phyloP scores from a whole-genome alignment of 1,140 invertebrate species.

The Epicauta chinensis region DNA sequence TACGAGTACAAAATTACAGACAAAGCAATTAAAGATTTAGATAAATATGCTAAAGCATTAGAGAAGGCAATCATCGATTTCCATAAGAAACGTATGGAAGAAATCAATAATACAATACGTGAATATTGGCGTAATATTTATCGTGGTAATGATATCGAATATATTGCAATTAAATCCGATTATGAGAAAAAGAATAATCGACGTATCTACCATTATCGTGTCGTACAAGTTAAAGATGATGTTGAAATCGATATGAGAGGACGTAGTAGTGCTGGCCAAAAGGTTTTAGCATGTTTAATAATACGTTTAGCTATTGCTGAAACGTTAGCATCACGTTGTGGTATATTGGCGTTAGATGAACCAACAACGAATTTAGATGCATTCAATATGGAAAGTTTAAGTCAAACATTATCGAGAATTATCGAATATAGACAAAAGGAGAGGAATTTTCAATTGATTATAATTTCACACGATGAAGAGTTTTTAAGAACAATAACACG shows the following conservation, averaged over 20 bases:
- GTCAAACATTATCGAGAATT: slow-evolving; percentile 71
- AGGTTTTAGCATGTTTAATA: slow-evolving; percentile 87
- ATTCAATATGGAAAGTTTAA: slow-evolving; percentile 84
- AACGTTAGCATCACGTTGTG: slow-evolving; percentile 88
- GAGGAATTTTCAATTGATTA: slow-evolving; percentile 88
- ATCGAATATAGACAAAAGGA: slow-evolving; percentile 56
- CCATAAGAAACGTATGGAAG: slow-evolving; percentile 79
- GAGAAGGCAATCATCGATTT: slow-evolving; percentile 77
- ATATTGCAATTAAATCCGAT: slow-evolving; percentile 62
- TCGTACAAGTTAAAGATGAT: slow-evolving; percentile 79
- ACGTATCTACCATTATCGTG: slow-evolving; percentile 78
- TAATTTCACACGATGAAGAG: slow-evolving; percentile 96
- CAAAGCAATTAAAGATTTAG: slow-evolving; percentile 60
- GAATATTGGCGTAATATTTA: slow-evolving; percentile 90
- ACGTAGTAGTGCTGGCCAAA: slow-evolving; percentile 96
- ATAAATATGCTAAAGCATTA: slow-evolving; percentile 73
- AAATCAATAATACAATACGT: slow-evolving; percentile 85
- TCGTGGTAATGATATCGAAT: slow-evolving; percentile 81
- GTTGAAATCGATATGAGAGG: slow-evolving; percentile 91
- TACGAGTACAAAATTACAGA: slow-evolving; percentile 54
- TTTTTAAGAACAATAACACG: slow-evolving; percentile 74
- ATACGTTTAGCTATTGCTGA: slow-evolving; percentile 95
- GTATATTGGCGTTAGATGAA: slow-evolving; percentile 95
- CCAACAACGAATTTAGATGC: slow-evolving; percentile 97
- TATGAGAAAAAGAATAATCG: slow-evolving; percentile 46